Percentiles rank a stretch among this genome's conserved stretches.
Conservation (phyloP, 2,888 invertebrate species). For the Caenorhabditis wallacei region DNA sequence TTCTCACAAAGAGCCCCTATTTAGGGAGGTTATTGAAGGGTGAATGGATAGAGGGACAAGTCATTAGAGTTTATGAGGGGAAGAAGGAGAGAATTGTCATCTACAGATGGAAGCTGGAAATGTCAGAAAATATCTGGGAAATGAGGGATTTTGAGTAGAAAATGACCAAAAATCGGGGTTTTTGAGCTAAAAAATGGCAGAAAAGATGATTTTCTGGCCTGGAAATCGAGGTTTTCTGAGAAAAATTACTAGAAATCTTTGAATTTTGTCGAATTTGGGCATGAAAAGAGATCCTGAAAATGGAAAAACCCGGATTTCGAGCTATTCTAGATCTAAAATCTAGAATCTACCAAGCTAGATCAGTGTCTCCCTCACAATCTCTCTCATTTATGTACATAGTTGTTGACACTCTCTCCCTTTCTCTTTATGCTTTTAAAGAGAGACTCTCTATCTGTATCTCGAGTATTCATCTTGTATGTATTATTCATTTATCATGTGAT, state of each 20-base stretch:
- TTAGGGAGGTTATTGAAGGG: not conserved
- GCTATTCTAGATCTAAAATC: too few species aligned
- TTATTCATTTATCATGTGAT: slow-evolving; percentile 61
- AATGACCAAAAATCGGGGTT: too few species aligned
- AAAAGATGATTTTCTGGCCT: too few species aligned
- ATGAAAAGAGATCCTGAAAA: too few species aligned
- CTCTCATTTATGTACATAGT: slow-evolving; percentile 25
- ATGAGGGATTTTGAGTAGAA: not conserved
- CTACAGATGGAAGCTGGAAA: not conserved
- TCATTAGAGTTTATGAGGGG: too few species aligned
- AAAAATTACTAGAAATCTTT: too few species aligned
- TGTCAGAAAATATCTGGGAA: not conserved
- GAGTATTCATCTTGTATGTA: slow-evolving; percentile 56
- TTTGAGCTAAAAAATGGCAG: too few species aligned
- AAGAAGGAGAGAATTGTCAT: not conserved
- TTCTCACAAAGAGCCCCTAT: not conserved
- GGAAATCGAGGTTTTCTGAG: too few species aligned
- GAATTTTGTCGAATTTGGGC: too few species aligned
- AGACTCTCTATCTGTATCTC: slow-evolving; percentile 27
- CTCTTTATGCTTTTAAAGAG: not conserved
- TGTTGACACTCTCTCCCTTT: slow-evolving; percentile 30
- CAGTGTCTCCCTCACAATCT: not conserved
- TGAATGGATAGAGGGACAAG: not conserved
- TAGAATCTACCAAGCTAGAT: too few species aligned
- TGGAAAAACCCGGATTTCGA: too few species aligned